A percentile compares a stretch with the other conserved stretches of the same genome.
Conservation (phyloP, 2,113 vertebrate species). For the Macquaria australasica region DNA sequence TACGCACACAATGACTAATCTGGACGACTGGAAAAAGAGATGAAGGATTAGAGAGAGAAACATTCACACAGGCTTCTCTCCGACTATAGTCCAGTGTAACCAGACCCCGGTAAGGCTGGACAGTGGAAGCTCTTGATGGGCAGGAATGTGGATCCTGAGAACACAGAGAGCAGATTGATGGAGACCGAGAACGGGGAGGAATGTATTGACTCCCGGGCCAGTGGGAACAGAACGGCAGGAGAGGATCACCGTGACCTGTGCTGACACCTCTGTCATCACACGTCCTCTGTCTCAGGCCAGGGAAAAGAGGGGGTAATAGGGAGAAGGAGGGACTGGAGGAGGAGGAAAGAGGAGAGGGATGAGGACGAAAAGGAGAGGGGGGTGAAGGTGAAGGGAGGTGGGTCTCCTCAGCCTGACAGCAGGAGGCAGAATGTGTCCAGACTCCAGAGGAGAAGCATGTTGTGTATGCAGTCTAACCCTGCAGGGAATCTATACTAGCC, state of each 20-base stretch:
- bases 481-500: slow-evolving; percentile 6
- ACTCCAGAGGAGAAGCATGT: slow-evolving; percentile 48
- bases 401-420: slow-evolving; percentile 61
- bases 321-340: slow-evolving; percentile 30
- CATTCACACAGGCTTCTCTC: slow-evolving; percentile 74
- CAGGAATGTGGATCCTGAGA: slow-evolving; percentile 85
- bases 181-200: slow-evolving; percentile 78
- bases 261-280: slow-evolving; percentile 90
- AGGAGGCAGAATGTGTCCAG: slow-evolving; percentile 71
- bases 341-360: slow-evolving; percentile 14
- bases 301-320: slow-evolving; percentile 48
- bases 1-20: slow-evolving; percentile 64
- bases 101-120: slow-evolving; percentile 81
- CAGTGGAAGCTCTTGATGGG: slow-evolving; percentile 76
- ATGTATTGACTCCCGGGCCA: slow-evolving; percentile 81
- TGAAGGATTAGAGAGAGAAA: slow-evolving; percentile 67
- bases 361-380: not conserved
- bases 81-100: slow-evolving; percentile 79
- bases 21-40: slow-evolving; percentile 70
- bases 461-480: slow-evolving; percentile 23
- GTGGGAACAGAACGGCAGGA: slow-evolving; percentile 85
- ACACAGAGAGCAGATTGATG: slow-evolving; percentile 75
- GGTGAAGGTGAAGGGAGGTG: slow-evolving; percentile 40
- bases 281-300: slow-evolving; percentile 76
- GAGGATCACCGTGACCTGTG: slow-evolving; percentile 88